phyloP scores from a whole-genome alignment of 2,113 vertebrate genomes.

The Rostratula benghalensis region DNA sequence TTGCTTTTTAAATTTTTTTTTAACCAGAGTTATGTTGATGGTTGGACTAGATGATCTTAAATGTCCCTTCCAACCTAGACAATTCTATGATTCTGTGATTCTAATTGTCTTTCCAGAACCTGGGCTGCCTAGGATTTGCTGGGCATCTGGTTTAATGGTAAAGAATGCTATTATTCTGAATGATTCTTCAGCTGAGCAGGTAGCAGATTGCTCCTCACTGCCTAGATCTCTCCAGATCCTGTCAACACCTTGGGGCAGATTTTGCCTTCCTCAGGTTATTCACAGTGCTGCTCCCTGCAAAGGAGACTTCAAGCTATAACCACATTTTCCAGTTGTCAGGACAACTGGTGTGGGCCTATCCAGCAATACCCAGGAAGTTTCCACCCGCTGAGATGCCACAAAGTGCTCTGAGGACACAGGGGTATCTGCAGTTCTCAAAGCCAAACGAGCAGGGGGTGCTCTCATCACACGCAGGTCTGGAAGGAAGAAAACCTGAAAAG shows the following conservation, averaged over 20 bases:
- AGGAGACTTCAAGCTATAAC: background rate
- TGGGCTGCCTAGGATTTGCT: background rate
- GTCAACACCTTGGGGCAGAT: accelerated
- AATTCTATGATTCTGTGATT: too few species aligned
- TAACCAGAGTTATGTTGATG: too few species aligned
- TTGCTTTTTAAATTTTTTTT: too few species aligned
- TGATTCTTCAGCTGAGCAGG: background rate
- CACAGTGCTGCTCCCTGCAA: background rate
- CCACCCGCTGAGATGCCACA: accelerated
- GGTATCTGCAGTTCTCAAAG: background rate
- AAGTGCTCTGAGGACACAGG: background rate
- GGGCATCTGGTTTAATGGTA: background rate
- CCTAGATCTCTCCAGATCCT: background rate
- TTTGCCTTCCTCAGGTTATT: background rate
- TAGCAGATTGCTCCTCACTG: background rate
- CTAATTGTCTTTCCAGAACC: background rate
- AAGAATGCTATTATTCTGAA: background rate
- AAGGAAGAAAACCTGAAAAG: background rate
- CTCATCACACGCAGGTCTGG: background rate
- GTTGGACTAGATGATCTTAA: too few species aligned
- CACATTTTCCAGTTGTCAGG: background rate
- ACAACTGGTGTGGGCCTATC: background rate
- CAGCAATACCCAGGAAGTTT: background rate
- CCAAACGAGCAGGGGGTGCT: constrained; percentile 29
- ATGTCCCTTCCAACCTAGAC: too few species aligned